phyloP scores from a whole-genome alignment of 1,140 invertebrate genomes.

The Nylanderia fulva region DNA sequence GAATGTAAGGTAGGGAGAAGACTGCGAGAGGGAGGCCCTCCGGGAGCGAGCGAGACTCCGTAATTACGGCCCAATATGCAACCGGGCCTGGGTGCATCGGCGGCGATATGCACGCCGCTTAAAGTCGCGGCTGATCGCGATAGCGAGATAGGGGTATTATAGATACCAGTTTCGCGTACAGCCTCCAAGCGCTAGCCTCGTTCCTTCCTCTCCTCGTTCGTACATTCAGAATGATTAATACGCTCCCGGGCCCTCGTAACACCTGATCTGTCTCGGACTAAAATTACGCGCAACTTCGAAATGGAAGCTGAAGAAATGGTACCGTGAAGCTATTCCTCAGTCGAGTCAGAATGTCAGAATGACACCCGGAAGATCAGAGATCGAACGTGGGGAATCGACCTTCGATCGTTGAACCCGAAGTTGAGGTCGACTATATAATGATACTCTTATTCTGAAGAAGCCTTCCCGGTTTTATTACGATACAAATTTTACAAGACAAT shows the following conservation, averaged over 20 bases:
- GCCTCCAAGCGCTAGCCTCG: slow-evolving; percentile 25
- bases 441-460: background rate
- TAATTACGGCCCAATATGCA: slow-evolving; percentile 82
- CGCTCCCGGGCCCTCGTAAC: slow-evolving; percentile 68
- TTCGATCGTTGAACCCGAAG: slow-evolving; percentile 69
- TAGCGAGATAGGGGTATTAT: slow-evolving; percentile 82
- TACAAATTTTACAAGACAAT: background rate
- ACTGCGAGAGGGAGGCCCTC: slow-evolving; percentile 56
- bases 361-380: slow-evolving; percentile 70
- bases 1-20: slow-evolving; percentile 66
- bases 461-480: background rate
- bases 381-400: slow-evolving; percentile 61
- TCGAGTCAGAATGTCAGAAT: slow-evolving; percentile 16
- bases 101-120: slow-evolving; percentile 73
- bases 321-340: slow-evolving; percentile 3
- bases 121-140: slow-evolving; percentile 78
- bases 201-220: slow-evolving; percentile 55
- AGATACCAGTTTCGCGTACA: slow-evolving; percentile 77
- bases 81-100: slow-evolving; percentile 69
- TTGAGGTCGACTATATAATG: slow-evolving; percentile 41
- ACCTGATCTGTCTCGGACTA: slow-evolving; percentile 76
- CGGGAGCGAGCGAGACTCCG: slow-evolving; percentile 54
- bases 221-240: slow-evolving; percentile 74
- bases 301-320: slow-evolving; percentile 46
- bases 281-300: slow-evolving; percentile 70